Base-by-base conservation (phyloP, 2,113 vertebrate species). In the Archocentrus centrarchus region DNA sequence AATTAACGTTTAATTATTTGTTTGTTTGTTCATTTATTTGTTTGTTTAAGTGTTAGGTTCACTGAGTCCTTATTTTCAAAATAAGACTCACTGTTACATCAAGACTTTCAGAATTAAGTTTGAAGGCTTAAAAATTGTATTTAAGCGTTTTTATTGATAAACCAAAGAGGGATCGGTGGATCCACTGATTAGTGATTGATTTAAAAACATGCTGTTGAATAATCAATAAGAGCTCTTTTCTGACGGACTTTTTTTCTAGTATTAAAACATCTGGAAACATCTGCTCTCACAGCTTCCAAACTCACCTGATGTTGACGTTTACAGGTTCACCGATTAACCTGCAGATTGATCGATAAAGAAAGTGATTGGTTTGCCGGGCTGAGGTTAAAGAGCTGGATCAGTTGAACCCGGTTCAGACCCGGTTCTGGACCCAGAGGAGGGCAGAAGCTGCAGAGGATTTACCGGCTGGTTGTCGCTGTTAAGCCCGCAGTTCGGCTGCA, bases 401-500 rank as follows among this genome's bases (percentile, higher is more conserved):
- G 41, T 3, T 44, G 41, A 14, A 44, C 11, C 6, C 9, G 24
- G 30, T 13, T 44, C 58, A 60, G 77, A 62, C 27, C 41, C 20
- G 61, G 37, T 50, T 9, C 59, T 11, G 11, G 53, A 62, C 47
- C 61, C 61, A 18, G 64, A 37, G 41, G 41, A 50, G 47, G 47
- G 11, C 18, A 7, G 47, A 47, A 6, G 41, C 15, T 27, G 5
- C 37, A 30, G 41, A 24, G 18, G 58, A 75, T 60, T 79, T 75
- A 91, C 88, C 88, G 59, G 59, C 24, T 27, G 20, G 64, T 79
- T 60, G 30, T 47, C n/a, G 15, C 9, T 11, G 20, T 7, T 68
- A 44, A 32, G 44, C 47, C 53, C 63, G 18, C 59, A n/a, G 35
- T 10, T 39, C 15, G 20, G 59, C 68, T 32, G 44, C 86, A 80